phyloP scores from a whole-genome alignment of 1,140 invertebrate genomes.

The Drosophila malerkotliana region DNA sequence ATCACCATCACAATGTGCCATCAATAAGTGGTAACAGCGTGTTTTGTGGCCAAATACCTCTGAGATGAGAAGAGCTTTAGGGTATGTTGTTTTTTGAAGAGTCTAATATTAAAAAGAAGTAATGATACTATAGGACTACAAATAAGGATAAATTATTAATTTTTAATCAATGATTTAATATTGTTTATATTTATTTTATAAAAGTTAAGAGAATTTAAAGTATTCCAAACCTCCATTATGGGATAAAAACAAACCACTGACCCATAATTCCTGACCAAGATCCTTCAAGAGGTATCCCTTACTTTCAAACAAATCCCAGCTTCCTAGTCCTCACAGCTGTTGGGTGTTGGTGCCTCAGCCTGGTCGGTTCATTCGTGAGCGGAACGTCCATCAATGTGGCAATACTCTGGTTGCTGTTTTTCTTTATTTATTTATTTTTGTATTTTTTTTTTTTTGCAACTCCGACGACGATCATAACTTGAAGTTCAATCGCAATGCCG shows the following conservation, averaged over 20 bases:
- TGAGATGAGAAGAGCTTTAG: constrained; percentile 14
- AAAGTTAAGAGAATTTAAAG: no score
- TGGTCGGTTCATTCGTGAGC: constrained; percentile 72
- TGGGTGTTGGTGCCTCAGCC: constrained; percentile 38
- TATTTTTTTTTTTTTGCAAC: constrained; percentile 46
- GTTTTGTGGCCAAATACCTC: constrained; percentile 61
- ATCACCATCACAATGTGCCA: constrained; percentile 81
- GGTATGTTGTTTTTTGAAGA: not conserved
- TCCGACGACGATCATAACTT: constrained; percentile 81
- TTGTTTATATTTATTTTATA: not conserved
- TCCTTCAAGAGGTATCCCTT: not conserved
- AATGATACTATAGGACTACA: not conserved
- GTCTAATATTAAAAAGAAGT: not conserved
- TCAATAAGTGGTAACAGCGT: constrained; percentile 81
- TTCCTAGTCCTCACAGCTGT: constrained; percentile 35
- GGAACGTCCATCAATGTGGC: constrained; percentile 79
- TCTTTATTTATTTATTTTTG: constrained; percentile 20
- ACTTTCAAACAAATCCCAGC: not conserved
- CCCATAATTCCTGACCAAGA: not conserved
- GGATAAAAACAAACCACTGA: no score
- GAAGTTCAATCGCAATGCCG: constrained; percentile 84
- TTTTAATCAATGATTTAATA: not conserved
- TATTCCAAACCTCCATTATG: no score
- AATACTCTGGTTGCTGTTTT: constrained; percentile 41
- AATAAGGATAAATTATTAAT: not conserved